Percentiles rank a stretch among this genome's conserved stretches.
Evolutionary conservation across 2,888 invertebrate genomes (phyloP).

Genomic region (Blastobasis lacticolella): DNA sequence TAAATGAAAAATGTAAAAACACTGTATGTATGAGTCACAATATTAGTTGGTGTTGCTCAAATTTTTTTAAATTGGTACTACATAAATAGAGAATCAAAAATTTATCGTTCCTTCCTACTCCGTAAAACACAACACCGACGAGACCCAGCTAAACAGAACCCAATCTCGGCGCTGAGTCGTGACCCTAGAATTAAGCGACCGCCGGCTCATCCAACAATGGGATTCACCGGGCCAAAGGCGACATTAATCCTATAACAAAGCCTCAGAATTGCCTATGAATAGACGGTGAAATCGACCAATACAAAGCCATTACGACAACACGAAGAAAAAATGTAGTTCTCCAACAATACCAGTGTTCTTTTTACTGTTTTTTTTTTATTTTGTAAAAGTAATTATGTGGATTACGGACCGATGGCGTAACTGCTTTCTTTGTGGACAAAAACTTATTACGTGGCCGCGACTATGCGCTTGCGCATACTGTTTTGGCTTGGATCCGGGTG

Average conservation of each 20-base stretch:
- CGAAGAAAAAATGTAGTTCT: constrained; percentile 9
- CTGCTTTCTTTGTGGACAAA: constrained; percentile 11
- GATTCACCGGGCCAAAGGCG: not conserved
- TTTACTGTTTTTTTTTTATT: constrained; percentile 6
- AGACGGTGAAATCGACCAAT: constrained; percentile 19
- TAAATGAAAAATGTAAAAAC: too few relatives aligned
- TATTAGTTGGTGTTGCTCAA: too few relatives aligned
- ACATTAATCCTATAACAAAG: constrained; percentile 8
- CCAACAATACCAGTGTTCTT: not conserved
- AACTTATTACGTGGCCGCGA: constrained; percentile 9
- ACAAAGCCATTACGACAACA: constrained; percentile 8
- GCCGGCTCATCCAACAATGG: constrained; percentile 3
- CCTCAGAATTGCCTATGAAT: constrained; percentile 9
- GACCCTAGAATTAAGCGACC: not conserved
- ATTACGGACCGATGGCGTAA: constrained; percentile 22
- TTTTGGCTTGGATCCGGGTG: not conserved
- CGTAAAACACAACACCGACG: too few relatives aligned
- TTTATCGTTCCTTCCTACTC: too few relatives aligned
- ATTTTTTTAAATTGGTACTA: too few relatives aligned
- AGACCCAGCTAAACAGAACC: too few relatives aligned
- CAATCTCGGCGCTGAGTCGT: not conserved
- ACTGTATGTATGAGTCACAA: too few relatives aligned
- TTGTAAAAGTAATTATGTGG: constrained; percentile 27
- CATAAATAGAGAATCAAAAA: too few relatives aligned
- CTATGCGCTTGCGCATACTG: not conserved